Evolutionary conservation across 2,113 vertebrate species (phyloP).

Genomic region (Oxyura jamaicensis): DNA sequence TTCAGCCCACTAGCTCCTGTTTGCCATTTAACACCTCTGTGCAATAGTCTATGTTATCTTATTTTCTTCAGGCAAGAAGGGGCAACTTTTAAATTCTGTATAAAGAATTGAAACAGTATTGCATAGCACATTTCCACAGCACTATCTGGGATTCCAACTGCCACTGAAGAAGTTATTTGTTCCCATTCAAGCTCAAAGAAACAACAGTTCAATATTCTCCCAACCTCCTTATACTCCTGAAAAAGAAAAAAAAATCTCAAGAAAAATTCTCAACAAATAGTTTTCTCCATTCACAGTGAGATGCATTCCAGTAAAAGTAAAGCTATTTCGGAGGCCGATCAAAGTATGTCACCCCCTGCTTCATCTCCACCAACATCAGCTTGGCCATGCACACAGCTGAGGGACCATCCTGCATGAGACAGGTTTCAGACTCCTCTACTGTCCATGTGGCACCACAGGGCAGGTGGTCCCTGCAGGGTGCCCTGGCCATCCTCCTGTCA

Average conservation of each 20-base stretch:
- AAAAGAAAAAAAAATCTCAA: no score
- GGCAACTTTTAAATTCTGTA: background rate
- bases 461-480: background rate
- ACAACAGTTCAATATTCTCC: background rate
- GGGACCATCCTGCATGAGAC: background rate
- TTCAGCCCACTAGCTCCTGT: background rate
- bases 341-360: background rate
- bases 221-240: background rate
- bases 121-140: background rate
- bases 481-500: background rate
- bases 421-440: background rate
- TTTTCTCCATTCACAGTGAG: background rate
- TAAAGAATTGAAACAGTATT: background rate
- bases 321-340: background rate
- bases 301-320: background rate
- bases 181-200: background rate
- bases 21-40: background rate
- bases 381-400: background rate
- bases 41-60: background rate
- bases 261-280: background rate
- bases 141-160: background rate
- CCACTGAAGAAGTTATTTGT: background rate
- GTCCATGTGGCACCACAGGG: background rate
- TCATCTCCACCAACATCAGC: background rate
- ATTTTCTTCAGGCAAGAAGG: background rate